Conservation (phyloP, 2,888 invertebrate genomes). For the Perizoma affinitatum region DNA sequence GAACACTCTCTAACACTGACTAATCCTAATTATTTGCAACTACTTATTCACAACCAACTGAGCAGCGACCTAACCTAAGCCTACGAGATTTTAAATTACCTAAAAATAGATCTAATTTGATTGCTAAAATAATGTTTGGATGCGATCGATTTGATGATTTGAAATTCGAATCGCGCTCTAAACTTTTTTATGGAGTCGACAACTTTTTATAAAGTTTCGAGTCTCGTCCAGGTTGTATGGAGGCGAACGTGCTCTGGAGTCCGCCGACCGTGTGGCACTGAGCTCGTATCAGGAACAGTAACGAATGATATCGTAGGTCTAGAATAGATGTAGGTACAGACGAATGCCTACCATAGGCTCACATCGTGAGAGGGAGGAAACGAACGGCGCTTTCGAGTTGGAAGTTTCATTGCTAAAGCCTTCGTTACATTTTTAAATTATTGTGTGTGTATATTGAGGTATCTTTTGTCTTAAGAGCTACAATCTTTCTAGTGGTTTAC, state of each 20-base stretch:
- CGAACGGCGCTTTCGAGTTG: neutral
- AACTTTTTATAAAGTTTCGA: conserved; percentile 37
- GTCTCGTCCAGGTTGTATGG: conserved; percentile 29
- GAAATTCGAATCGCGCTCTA: conserved; percentile 22
- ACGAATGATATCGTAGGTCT: conserved; percentile 70
- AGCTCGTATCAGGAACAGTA: conserved; percentile 42
- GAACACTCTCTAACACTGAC: conserved; percentile 46
- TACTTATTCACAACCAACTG: conserved; percentile 61
- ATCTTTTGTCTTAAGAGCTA: too few relatives aligned
- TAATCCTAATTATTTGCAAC: too few relatives aligned
- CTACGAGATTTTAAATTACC: conserved; percentile 16
- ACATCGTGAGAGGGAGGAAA: conserved; percentile 12
- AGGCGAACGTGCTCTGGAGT: conserved; percentile 63
- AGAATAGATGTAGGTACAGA: conserved; percentile 63
- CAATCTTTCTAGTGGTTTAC: too few relatives aligned
- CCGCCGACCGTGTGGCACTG: conserved; percentile 63
- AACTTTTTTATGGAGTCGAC: conserved; percentile 14
- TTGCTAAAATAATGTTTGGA: conserved; percentile 9
- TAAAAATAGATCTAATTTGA: conserved; percentile 16
- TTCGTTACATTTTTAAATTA: too few relatives aligned
- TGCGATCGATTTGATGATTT: conserved; percentile 11
- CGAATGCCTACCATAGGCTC: conserved; percentile 36
- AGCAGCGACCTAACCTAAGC: conserved; percentile 52
- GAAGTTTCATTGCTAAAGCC: too few relatives aligned
- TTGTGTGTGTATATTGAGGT: neutral